Percentiles rank a stretch among this genome's conserved stretches.
phyloP scores from a whole-genome alignment of 2,113 vertebrate genomes.

The Oophaga pumilio region DNA sequence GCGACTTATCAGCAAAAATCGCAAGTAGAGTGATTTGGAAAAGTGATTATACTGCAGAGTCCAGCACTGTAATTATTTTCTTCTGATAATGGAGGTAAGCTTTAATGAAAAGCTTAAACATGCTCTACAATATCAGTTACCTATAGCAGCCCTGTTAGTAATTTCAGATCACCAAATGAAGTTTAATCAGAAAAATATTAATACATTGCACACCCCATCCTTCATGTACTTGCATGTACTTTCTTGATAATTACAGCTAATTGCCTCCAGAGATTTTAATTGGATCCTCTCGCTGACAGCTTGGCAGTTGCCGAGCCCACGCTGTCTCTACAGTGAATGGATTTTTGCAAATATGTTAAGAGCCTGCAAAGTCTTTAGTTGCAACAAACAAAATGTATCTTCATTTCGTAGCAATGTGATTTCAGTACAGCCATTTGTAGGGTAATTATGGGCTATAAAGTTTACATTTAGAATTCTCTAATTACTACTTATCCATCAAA shows the following conservation, averaged over 20 bases:
- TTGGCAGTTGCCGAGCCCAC: constrained; percentile 41
- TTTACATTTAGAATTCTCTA: constrained; percentile 18
- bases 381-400: constrained; percentile 34
- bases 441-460: constrained; percentile 17
- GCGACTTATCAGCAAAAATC: too few relatives aligned
- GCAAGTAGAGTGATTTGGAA: too few relatives aligned
- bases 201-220: constrained; percentile 35
- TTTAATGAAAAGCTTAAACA: background rate
- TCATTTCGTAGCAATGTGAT: background rate
- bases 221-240: constrained; percentile 40
- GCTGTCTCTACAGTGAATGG: constrained; percentile 39
- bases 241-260: constrained; percentile 51
- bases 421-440: constrained; percentile 12
- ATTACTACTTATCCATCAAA: constrained; percentile 13
- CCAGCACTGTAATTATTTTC: too few relatives aligned
- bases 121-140: constrained; percentile 14
- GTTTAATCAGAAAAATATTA: constrained; percentile 49
- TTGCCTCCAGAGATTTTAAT: constrained; percentile 50
- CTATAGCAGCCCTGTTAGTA: background rate
- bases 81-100: too few relatives aligned
- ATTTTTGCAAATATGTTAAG: constrained; percentile 24
- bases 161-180: constrained; percentile 18
- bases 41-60: too few relatives aligned
- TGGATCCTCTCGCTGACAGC: constrained; percentile 46
- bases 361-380: constrained; percentile 21